phyloP scores from a whole-genome alignment of 2,888 invertebrate genomes.

The Cheilosia urbana region DNA sequence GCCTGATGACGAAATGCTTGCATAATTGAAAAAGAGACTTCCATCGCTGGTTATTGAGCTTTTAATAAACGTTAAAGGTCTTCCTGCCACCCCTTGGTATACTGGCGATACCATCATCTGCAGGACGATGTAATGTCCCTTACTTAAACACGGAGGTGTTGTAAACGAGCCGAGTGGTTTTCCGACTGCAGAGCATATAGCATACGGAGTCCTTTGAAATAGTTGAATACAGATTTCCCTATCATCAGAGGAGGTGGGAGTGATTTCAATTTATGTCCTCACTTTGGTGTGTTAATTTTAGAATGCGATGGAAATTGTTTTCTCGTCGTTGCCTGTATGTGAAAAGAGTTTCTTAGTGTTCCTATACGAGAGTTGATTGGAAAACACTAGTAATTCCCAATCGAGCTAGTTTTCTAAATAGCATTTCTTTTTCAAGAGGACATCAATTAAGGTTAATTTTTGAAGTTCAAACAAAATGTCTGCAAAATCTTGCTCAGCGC shows the following conservation, averaged over 20 bases:
- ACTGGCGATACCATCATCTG: background rate
- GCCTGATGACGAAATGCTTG: conserved; percentile 52
- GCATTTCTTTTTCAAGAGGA: no score
- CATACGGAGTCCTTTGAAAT: conserved; percentile 23
- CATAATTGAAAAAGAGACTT: conserved; percentile 68
- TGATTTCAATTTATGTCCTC: conserved; percentile 21
- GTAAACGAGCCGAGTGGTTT: conserved; percentile 32
- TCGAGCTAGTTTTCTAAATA: no score
- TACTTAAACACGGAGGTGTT: conserved; percentile 5
- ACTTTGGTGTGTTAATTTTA: conserved; percentile 3
- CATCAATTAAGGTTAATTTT: no score
- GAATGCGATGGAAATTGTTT: conserved; percentile 5
- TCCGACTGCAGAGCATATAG: background rate
- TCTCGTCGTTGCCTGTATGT: background rate
- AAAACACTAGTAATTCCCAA: background rate
- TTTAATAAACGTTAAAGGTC: conserved; percentile 67
- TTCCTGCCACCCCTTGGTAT: conserved; percentile 5
- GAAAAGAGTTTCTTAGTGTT: background rate
- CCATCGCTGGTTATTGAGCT: conserved; percentile 67
- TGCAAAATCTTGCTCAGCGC: no score
- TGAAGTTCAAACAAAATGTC: no score
- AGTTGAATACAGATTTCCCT: conserved; percentile 22
- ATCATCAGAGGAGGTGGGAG: background rate
- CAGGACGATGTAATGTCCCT: background rate
- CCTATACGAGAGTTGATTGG: background rate